Percentiles rank a stretch among this genome's conserved stretches.
phyloP scores from a whole-genome alignment of 2,113 vertebrate genomes.

The Gracilinanus agilis region DNA sequence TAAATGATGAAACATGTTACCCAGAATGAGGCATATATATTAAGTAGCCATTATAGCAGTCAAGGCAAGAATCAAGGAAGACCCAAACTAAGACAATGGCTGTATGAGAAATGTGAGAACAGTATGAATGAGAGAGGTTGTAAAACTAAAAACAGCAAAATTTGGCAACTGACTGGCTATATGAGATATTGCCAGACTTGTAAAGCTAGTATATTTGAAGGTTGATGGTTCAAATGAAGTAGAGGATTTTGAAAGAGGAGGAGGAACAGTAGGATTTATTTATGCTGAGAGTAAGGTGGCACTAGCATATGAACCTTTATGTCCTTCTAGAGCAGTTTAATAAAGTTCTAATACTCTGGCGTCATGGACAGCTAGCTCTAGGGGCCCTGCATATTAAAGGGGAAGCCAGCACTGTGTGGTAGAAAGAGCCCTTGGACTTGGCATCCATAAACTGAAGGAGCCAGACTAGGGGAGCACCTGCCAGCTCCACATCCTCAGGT shows the following conservation, averaged over 20 bases:
- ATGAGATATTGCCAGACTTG: neutral
- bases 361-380: neutral
- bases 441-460: neutral
- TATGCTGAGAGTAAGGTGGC: neutral
- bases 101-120: neutral
- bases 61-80: neutral
- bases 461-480: neutral
- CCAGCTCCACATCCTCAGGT: neutral
- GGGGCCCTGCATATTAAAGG: no score
- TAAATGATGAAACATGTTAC: neutral
- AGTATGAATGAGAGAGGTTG: neutral
- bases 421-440: neutral
- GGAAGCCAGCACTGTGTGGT: neutral
- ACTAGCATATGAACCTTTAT: neutral
- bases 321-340: neutral
- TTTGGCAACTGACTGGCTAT: neutral
- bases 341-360: neutral
- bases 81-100: neutral
- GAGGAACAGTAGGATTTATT: neutral
- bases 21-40: neutral
- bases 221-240: neutral
- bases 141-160: neutral
- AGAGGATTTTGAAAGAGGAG: neutral
- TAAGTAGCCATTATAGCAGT: neutral
- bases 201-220: neutral